A percentile compares a stretch with the other conserved stretches of the same genome.
These are phyloP conservation scores for Dasypogon diadema DNA, from an alignment of 2,888 invertebrate genomes.

Conservation along the genomic window DNA sequence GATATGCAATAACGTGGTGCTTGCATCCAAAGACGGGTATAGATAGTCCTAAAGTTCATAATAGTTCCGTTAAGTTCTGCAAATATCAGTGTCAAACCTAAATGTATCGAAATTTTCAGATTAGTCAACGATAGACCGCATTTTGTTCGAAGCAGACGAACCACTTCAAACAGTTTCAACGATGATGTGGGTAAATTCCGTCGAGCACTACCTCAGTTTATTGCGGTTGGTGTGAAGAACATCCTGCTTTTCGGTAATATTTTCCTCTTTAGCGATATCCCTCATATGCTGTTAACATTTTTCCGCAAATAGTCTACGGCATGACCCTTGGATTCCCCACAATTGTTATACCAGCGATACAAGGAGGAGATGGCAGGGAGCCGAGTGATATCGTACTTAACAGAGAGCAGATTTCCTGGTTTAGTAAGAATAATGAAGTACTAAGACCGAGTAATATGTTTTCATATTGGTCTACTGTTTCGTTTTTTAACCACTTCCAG, in stretches of 20 bases:
- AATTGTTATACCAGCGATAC: constrained; percentile 82
- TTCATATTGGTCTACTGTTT: neutral
- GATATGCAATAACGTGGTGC: no score
- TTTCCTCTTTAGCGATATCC: neutral
- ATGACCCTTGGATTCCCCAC: constrained; percentile 86
- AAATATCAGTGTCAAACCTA: no score
- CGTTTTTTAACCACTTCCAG: constrained; percentile 68
- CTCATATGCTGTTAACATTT: neutral
- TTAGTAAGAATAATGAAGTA: constrained; percentile 70
- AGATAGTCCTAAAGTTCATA: no score
- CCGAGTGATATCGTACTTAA: constrained; percentile 70
- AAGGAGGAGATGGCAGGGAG: constrained; percentile 69
- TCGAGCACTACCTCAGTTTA: constrained; percentile 77
- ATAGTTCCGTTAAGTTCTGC: no score
- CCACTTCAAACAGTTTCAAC: neutral
- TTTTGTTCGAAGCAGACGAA: neutral
- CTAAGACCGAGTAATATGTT: constrained; percentile 6
- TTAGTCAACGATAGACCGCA: constrained; percentile 30
- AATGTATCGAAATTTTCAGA: neutral
- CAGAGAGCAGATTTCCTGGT: constrained; percentile 79
- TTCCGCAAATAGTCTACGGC: constrained; percentile 74
- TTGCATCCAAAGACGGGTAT: no score
- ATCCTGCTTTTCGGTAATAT: constrained; percentile 76
- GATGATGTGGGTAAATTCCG: constrained; percentile 68
- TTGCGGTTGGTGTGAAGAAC: constrained; percentile 87